A percentile compares a stretch with the other conserved stretches of the same genome.
Evolutionary conservation across 1,140 invertebrate species (phyloP).

Genomic region (Uloborus diversus): DNA sequence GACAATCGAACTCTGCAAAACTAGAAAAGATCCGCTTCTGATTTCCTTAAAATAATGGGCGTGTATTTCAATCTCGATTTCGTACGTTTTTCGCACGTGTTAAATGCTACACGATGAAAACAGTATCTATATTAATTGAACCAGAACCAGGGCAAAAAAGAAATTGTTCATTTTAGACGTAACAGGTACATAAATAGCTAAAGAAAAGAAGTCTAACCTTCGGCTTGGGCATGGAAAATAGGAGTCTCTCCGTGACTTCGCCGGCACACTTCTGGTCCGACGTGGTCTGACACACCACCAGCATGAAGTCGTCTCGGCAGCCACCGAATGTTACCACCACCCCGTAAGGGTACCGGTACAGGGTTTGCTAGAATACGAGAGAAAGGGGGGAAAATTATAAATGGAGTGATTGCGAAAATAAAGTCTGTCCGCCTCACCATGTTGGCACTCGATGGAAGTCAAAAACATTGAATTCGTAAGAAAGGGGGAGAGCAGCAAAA

Average conservation of each 20-base stretch:
- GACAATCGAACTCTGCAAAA: no score
- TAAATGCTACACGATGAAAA: background rate
- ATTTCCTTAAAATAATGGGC: no score
- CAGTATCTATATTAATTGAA: background rate
- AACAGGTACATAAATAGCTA: background rate
- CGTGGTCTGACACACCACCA: conserved; percentile 71
- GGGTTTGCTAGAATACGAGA: conserved; percentile 68
- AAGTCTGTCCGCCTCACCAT: no score
- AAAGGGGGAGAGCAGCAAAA: no score
- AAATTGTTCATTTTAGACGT: no score
- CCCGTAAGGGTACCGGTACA: conserved; percentile 84
- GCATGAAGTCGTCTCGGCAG: conserved; percentile 93
- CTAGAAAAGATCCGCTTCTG: no score
- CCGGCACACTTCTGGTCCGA: conserved; percentile 14
- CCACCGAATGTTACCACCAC: conserved; percentile 93
- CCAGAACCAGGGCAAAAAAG: background rate
- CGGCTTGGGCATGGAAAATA: conserved; percentile 89
- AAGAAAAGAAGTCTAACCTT: conserved; percentile 68
- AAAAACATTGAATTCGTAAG: no score
- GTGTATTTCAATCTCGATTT: no score
- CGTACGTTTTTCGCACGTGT: no score
- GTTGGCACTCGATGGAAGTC: no score
- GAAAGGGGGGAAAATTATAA: no score
- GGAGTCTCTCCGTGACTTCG: conserved; percentile 75
- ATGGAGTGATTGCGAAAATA: no score